These are phyloP conservation scores for Campoplex nolae DNA, from an alignment of 2,888 invertebrate genomes.

Conservation along the genomic window DNA sequence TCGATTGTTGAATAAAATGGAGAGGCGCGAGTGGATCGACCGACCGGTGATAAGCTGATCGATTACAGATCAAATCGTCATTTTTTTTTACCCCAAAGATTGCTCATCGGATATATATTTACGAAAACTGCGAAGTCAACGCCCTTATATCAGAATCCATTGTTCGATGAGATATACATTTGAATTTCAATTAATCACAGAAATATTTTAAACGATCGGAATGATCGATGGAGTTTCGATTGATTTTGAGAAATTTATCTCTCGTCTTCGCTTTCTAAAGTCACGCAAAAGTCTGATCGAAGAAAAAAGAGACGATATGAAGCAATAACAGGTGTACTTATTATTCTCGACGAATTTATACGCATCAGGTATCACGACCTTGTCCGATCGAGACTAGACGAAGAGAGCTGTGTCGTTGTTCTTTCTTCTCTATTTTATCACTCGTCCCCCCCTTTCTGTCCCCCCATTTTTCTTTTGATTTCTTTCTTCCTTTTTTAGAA, in stretches of 20 bases:
- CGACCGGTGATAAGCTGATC: conserved; percentile 7
- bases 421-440: not conserved
- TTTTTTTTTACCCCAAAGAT: not conserved
- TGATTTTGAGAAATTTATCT: not conserved
- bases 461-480: not conserved
- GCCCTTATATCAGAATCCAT: not conserved
- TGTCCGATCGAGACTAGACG: conserved; percentile 42
- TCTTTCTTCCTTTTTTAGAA: conserved; percentile 23
- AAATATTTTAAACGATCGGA: not conserved
- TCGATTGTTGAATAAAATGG: not conserved
- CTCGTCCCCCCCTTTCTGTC: not conserved
- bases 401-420: conserved; percentile 21
- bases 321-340: conserved; percentile 11
- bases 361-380: conserved; percentile 50
- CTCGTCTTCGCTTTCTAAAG: not conserved
- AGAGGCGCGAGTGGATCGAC: too few relatives aligned
- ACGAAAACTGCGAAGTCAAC: not conserved
- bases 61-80: not conserved
- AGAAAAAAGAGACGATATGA: not conserved
- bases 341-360: conserved; percentile 24
- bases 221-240: not conserved
- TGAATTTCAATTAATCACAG: not conserved
- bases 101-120: not conserved
- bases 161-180: not conserved
- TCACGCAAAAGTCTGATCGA: not conserved